Evolutionary conservation across 1,140 invertebrate species (phyloP).

Genomic region (Drosophila nikananu): DNA sequence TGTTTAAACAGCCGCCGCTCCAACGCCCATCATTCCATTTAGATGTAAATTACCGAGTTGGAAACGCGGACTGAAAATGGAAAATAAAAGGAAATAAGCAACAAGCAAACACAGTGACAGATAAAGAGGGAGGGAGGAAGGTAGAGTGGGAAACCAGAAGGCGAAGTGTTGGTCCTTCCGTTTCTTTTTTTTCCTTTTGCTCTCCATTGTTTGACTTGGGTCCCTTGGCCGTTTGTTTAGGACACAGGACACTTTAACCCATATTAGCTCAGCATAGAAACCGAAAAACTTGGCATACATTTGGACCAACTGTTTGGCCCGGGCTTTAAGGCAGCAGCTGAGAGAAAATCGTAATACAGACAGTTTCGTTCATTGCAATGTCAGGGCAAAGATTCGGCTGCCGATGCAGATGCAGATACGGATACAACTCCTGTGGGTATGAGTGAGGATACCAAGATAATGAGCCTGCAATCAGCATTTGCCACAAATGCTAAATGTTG

Average conservation of each 20-base stretch:
- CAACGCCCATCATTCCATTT: constrained; percentile 65
- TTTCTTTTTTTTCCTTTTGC: not conserved
- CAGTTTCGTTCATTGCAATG: constrained; percentile 24
- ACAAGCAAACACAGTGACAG: constrained; percentile 33
- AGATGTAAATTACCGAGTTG: constrained; percentile 62
- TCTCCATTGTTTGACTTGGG: constrained; percentile 37
- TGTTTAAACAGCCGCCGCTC: constrained; percentile 52
- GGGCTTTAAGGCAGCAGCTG: constrained; percentile 15
- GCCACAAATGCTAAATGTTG: constrained; percentile 32
- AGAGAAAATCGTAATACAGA: not conserved
- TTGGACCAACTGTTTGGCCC: constrained; percentile 16
- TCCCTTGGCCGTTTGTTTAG: constrained; percentile 40
- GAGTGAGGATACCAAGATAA: constrained; percentile 28
- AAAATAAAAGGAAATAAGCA: constrained; percentile 72
- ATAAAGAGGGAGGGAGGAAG: not conserved
- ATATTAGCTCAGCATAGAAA: constrained; percentile 38
- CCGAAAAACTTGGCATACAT: constrained; percentile 41
- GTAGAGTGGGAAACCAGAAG: not conserved
- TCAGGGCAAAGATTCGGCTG: constrained; percentile 15
- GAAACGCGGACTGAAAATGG: constrained; percentile 41
- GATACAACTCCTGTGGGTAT: constrained; percentile 24
- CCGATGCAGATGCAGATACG: constrained; percentile 12
- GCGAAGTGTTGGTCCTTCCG: constrained; percentile 15
- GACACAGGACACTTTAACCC: constrained; percentile 50
- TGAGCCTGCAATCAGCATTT: constrained; percentile 60